Evolutionary conservation across 2,888 invertebrate genomes (phyloP).

Genomic region (Unio delphinus): DNA sequence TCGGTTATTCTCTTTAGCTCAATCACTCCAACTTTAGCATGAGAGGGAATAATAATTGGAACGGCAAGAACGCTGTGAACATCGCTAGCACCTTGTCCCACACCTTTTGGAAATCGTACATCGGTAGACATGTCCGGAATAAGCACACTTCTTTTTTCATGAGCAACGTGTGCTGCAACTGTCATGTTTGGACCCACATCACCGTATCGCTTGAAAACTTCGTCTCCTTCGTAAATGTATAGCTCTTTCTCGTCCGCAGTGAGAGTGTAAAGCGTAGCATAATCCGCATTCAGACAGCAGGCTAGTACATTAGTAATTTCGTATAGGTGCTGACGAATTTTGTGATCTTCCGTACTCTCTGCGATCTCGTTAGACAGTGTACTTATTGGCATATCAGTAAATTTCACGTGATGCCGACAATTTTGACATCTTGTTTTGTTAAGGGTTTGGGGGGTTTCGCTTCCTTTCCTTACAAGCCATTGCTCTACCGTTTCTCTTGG

Average conservation of each 20-base stretch:
- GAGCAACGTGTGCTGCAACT: conserved; percentile 44
- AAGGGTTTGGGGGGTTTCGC: background rate
- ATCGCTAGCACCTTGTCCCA: conserved; percentile 27
- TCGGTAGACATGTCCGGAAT: conserved; percentile 37
- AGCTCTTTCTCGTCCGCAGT: conserved; percentile 33
- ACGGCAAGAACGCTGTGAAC: conserved; percentile 41
- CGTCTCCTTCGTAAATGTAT: conserved; percentile 21
- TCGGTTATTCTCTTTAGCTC: conserved; percentile 41
- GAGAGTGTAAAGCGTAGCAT: conserved; percentile 34
- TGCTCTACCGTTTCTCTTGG: conserved; percentile 26
- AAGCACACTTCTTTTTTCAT: conserved; percentile 30
- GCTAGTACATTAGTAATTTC: conserved; percentile 26
- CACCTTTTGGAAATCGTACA: conserved; percentile 31
- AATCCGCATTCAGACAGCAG: conserved; percentile 28
- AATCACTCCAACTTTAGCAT: conserved; percentile 33
- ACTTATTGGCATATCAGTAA: no score
- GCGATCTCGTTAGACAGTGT: conserved; percentile 18
- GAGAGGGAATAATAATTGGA: conserved; percentile 40
- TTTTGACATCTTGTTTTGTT: background rate
- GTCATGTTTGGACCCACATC: conserved; percentile 37
- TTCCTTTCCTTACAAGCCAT: conserved; percentile 18
- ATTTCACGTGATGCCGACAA: no score
- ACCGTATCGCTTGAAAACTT: conserved; percentile 24
- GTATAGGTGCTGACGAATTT: conserved; percentile 25
- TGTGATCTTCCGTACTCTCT: conserved; percentile 17